Percentiles rank a stretch among this genome's conserved stretches.
phyloP scores from a whole-genome alignment of 1,140 invertebrate species.

The Drosophila parvula region DNA sequence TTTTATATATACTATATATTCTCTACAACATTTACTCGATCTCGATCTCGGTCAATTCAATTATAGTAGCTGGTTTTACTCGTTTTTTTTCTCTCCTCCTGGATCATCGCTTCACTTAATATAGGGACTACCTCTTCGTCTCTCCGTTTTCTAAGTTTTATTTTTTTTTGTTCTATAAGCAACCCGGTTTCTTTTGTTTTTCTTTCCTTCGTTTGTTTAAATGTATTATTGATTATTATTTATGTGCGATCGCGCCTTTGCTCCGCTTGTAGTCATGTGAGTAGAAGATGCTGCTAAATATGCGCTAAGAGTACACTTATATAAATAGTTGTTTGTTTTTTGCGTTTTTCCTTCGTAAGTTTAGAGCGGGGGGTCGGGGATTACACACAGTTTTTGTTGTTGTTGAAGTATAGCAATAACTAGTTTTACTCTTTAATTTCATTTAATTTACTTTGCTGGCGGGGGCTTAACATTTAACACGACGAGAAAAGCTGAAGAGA shows the following conservation, averaged over 20 bases:
- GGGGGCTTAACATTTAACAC: constrained; percentile 76
- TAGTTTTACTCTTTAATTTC: constrained; percentile 56
- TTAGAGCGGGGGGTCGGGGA: constrained; percentile 45
- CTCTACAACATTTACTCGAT: constrained; percentile 77
- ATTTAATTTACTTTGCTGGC: constrained; percentile 55
- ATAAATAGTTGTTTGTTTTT: constrained; percentile 57
- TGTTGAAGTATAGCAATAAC: constrained; percentile 65
- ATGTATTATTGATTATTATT: constrained; percentile 54
- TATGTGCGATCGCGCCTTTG: constrained; percentile 46
- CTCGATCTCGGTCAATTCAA: constrained; percentile 55
- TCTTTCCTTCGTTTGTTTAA: constrained; percentile 33
- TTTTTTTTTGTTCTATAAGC: constrained; percentile 71
- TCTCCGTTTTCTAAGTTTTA: constrained; percentile 59
- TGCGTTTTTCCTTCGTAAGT: constrained; percentile 20
- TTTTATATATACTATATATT: constrained; percentile 78
- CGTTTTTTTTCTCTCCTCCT: constrained; percentile 28
- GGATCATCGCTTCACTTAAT: constrained; percentile 55
- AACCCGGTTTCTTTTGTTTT: constrained; percentile 49
- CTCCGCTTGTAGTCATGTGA: constrained; percentile 71
- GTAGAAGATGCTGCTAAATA: constrained; percentile 80
- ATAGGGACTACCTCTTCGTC: constrained; percentile 64
- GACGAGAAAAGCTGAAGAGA: constrained; percentile 67
- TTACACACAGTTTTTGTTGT: constrained; percentile 51
- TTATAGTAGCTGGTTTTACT: constrained; percentile 72
- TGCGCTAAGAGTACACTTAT: constrained; percentile 79